A percentile compares a stretch with the other conserved stretches of the same genome.
Evolutionary conservation across 2,888 invertebrate genomes (phyloP).

Genomic region (Harpalus rubripes): DNA sequence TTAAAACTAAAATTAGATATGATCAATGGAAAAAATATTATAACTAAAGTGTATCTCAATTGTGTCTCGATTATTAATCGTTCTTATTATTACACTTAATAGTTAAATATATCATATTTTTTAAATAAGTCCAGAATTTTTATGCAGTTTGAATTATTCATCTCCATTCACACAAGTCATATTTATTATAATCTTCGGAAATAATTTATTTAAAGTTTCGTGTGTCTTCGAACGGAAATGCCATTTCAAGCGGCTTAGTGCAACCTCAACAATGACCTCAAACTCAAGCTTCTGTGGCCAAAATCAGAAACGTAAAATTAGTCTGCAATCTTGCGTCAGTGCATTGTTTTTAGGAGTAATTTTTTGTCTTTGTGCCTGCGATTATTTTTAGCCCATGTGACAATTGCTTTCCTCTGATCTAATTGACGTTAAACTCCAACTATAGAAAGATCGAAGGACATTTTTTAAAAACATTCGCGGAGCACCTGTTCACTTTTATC

Average conservation of each 20-base stretch:
- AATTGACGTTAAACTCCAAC: slow-evolving; percentile 47
- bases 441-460: slow-evolving; percentile 58
- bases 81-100: background rate
- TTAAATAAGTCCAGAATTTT: too few species aligned
- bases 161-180: too few species aligned
- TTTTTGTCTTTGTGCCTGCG: slow-evolving; percentile 28
- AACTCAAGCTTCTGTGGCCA: slow-evolving; percentile 8
- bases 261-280: slow-evolving; percentile 8
- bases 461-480: slow-evolving; percentile 31
- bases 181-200: background rate
- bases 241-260: background rate
- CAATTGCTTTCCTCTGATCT: slow-evolving; percentile 43
- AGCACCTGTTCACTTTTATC: slow-evolving; percentile 42
- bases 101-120: background rate
- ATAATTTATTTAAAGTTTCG: background rate
- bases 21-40: too few species aligned
- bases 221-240: background rate
- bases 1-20: too few species aligned
- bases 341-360: slow-evolving; percentile 43
- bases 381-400: slow-evolving; percentile 38
- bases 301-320: slow-evolving; percentile 41
- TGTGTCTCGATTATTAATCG: too few species aligned
- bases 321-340: slow-evolving; percentile 51
- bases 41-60: too few species aligned
- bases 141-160: too few species aligned